Conservation (phyloP, 2,113 vertebrate genomes). For the Cyphomyrus plagiostoma region DNA sequence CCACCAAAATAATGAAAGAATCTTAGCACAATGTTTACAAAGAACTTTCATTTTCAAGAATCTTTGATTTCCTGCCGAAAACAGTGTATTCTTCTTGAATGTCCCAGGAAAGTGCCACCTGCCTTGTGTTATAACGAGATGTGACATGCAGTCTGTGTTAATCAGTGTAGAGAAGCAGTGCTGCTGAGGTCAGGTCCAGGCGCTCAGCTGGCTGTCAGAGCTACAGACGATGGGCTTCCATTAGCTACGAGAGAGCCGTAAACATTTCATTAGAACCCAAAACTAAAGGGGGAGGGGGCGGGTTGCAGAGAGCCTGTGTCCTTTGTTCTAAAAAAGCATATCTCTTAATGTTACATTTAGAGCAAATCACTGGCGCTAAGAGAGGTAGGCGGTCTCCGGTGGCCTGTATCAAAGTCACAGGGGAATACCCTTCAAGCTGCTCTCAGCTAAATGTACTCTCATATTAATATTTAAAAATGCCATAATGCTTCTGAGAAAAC, state of each 20-base stretch:
- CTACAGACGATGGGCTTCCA: slow-evolving; percentile 5
- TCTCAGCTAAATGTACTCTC: slow-evolving; percentile 99
- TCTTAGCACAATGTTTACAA: slow-evolving; percentile 2
- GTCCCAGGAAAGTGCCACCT: slow-evolving; percentile 62
- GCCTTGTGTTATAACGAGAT: slow-evolving; percentile 73
- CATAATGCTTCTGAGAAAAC: slow-evolving; percentile 92
- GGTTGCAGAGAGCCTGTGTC: background rate
- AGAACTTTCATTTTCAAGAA: background rate
- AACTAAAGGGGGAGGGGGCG: background rate
- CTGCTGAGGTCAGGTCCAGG: slow-evolving; percentile 41
- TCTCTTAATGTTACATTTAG: slow-evolving; percentile 95
- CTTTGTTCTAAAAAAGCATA: slow-evolving; percentile 42
- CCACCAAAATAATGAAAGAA: background rate
- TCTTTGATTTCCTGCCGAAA: slow-evolving; percentile 3
- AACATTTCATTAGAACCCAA: slow-evolving; percentile 24
- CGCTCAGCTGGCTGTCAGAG: slow-evolving; percentile 55
- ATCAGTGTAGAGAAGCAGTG: slow-evolving; percentile 65
- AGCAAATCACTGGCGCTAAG: slow-evolving; percentile 86
- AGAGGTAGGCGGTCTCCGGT: slow-evolving; percentile 79
- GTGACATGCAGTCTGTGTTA: slow-evolving; percentile 81
- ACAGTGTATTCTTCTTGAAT: slow-evolving; percentile 30
- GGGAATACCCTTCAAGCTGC: slow-evolving; percentile 88
- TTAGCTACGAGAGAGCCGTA: slow-evolving; percentile 19
- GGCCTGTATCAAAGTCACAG: slow-evolving; percentile 81
- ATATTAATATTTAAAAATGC: slow-evolving; percentile 99